Conservation (phyloP, 2,888 invertebrate genomes). For the Anoplius nigerrimus region DNA sequence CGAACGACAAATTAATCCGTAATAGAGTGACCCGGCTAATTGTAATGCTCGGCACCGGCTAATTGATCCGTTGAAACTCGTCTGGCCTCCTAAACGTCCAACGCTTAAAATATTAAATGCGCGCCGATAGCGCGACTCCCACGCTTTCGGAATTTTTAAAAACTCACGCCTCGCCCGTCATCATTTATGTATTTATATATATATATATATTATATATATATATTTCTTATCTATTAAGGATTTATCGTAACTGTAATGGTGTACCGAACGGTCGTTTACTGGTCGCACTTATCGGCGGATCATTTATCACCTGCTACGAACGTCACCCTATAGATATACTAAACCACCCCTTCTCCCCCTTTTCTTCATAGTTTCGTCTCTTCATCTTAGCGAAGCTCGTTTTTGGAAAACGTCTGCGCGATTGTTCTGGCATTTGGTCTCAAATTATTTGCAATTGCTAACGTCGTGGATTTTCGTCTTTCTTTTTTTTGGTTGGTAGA, state of each 20-base stretch:
- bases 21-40: too few species aligned
- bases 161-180: conserved; percentile 27
- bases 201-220: conserved; percentile 16
- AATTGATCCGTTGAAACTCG: conserved; percentile 49
- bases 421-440: too few species aligned
- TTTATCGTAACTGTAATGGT: conserved; percentile 33
- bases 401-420: too few species aligned
- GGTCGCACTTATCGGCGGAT: conserved; percentile 37
- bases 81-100: conserved; percentile 45
- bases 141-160: conserved; percentile 43
- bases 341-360: neutral
- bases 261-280: conserved; percentile 32
- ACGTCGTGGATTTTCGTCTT: too few species aligned
- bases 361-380: neutral
- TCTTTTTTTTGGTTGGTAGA: too few species aligned
- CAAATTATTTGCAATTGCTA: too few species aligned
- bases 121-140: conserved; percentile 42
- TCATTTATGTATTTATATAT: conserved; percentile 13
- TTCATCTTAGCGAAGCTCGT: neutral
- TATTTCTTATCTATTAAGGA: conserved; percentile 34
- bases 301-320: too few species aligned
- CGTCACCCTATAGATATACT: neutral
- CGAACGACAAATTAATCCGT: conserved; percentile 1
- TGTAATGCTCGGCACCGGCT: conserved; percentile 50
- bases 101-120: conserved; percentile 61